phyloP scores from a whole-genome alignment of 35 echinoderm and acorn worm genomes.

The Ophiothrix spiculata region DNA sequence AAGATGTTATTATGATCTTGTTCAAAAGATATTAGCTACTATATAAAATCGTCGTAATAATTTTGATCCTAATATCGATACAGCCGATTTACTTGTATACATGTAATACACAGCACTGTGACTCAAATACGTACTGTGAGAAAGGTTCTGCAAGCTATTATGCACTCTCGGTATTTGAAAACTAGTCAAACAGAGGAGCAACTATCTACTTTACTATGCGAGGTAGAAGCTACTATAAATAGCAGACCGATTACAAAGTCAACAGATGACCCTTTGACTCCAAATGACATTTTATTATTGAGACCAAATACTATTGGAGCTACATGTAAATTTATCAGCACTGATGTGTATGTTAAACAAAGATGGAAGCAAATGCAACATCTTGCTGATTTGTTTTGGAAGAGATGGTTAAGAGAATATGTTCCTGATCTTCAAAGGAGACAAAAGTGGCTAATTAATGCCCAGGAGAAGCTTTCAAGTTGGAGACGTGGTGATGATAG shows the following conservation, averaged over 20 bases:
- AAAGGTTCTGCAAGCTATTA: slow-evolving; percentile 27
- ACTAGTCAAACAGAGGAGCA: slow-evolving; percentile 37
- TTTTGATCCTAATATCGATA: too few species aligned
- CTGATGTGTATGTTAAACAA: slow-evolving; percentile 10
- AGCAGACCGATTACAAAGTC: slow-evolving; percentile 24
- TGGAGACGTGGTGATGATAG: slow-evolving; percentile 53
- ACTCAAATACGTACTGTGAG: slow-evolving; percentile 32
- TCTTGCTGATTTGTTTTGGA: slow-evolving; percentile 44
- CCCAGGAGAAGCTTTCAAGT: slow-evolving; percentile 18
- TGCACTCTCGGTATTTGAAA: slow-evolving; percentile 6
- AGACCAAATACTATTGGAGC: neutral
- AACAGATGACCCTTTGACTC: slow-evolving; percentile 41
- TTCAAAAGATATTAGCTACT: too few species aligned
- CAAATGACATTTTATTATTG: slow-evolving; percentile 23
- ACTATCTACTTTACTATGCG: slow-evolving; percentile 33
- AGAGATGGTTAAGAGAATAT: slow-evolving; percentile 65
- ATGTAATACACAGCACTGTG: too few species aligned
- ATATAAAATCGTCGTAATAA: too few species aligned
- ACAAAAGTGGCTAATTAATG: slow-evolving; percentile 48
- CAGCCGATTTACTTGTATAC: too few species aligned
- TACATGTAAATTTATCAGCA: neutral
- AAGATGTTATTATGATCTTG: too few species aligned
- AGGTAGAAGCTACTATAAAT: slow-evolving; percentile 27
- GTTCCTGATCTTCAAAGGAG: slow-evolving; percentile 43
- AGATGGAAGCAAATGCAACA: slow-evolving; percentile 17